Evolutionary conservation across 2,888 invertebrate genomes (phyloP).

Genomic region (Cerastis rubricosa): DNA sequence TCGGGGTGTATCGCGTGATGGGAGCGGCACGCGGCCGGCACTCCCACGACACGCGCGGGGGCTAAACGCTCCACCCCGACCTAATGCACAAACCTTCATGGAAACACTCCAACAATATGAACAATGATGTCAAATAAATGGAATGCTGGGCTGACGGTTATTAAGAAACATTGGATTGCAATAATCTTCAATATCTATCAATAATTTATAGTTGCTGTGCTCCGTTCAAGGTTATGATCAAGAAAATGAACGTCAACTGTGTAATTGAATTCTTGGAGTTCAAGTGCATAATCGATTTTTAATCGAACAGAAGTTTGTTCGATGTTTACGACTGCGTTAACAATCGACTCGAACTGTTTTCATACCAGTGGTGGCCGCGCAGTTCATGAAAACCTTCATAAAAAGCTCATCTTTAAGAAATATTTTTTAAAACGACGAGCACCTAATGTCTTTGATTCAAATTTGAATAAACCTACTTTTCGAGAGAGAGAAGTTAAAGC

Average conservation of each 20-base stretch:
- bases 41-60: constrained; percentile 89
- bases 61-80: constrained; percentile 70
- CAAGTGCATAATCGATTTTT: constrained; percentile 19
- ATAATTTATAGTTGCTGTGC: constrained; percentile 31
- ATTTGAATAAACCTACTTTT: background rate
- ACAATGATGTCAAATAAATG: constrained; percentile 64
- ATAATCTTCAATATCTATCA: constrained; percentile 35
- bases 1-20: constrained; percentile 86
- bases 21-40: constrained; percentile 89
- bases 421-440: background rate
- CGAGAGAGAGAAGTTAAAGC: background rate
- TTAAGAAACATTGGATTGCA: constrained; percentile 29
- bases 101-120: constrained; percentile 65
- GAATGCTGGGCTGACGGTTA: constrained; percentile 51
- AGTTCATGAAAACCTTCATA: background rate
- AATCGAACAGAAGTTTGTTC: constrained; percentile 8
- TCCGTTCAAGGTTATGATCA: constrained; percentile 17
- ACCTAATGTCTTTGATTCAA: background rate
- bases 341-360: constrained; percentile 1
- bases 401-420: background rate
- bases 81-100: constrained; percentile 76
- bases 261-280: constrained; percentile 28
- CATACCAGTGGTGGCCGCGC: background rate
- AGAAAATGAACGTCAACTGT: constrained; percentile 21
- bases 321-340: background rate